A percentile compares a stretch with the other conserved stretches of the same genome.
Evolutionary conservation across 2,797 vertebrate genomes (phyloP).

Genomic region (Tenualosa ilisha): DNA sequence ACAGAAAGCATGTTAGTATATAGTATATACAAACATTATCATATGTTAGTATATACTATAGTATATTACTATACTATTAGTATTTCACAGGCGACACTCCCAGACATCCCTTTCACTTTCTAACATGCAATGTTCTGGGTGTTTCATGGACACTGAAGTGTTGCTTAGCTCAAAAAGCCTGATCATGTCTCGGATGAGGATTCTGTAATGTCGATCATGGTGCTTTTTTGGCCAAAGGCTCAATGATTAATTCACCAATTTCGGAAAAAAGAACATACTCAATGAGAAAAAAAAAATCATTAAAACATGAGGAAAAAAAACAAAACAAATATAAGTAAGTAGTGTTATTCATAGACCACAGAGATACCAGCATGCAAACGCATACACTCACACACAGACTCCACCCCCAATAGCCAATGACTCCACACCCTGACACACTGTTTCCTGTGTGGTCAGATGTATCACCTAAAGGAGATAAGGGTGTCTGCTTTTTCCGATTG

Average conservation of each 20-base stretch:
- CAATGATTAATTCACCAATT: neutral
- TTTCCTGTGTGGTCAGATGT: constrained; percentile 57
- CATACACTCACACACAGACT: neutral
- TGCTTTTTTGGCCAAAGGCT: neutral
- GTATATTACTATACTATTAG: neutral
- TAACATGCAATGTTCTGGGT: neutral
- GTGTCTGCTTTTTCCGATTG: constrained; percentile 46
- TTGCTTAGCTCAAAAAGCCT: too few species aligned
- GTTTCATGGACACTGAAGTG: neutral
- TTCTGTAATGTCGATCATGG: too few species aligned
- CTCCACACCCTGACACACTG: constrained; percentile 29
- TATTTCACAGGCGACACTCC: neutral
- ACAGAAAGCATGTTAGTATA: neutral
- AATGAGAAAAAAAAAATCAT: neutral
- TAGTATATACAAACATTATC: neutral
- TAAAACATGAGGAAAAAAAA: neutral
- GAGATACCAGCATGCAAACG: neutral
- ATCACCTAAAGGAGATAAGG: constrained; percentile 42
- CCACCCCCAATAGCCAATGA: constrained; percentile 10
- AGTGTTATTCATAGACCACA: neutral
- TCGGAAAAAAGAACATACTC: neutral
- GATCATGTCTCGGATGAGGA: too few species aligned
- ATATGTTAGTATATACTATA: neutral
- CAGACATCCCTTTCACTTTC: neutral
- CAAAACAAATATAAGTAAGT: too few species aligned